phyloP scores from a whole-genome alignment of 1,140 invertebrate species.

The Laupala kohalensis region DNA sequence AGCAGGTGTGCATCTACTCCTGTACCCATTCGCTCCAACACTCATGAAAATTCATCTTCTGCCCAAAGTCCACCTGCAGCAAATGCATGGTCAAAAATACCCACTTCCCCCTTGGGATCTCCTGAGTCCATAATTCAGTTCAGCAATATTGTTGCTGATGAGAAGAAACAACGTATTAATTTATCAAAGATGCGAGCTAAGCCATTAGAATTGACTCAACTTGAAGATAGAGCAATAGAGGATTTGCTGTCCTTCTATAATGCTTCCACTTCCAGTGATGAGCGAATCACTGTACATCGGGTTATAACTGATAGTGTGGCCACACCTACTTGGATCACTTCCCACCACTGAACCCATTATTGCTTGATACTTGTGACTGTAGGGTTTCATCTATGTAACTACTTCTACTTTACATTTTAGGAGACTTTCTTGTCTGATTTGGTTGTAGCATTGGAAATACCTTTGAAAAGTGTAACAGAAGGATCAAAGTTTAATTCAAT shows the following conservation, averaged over 20 bases:
- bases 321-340: constrained; percentile 43
- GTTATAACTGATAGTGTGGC: constrained; percentile 31
- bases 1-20: neutral
- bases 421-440: too few relatives aligned
- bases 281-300: constrained; percentile 46
- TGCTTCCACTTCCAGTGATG: constrained; percentile 40
- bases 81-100: constrained; percentile 9
- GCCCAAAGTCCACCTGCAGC: neutral
- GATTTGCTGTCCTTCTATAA: constrained; percentile 51
- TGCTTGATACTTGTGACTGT: neutral
- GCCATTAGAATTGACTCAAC: constrained; percentile 49
- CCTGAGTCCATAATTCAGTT: constrained; percentile 21
- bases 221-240: constrained; percentile 60
- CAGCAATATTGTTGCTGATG: constrained; percentile 41
- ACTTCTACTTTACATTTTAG: neutral
- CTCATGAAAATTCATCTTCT: neutral
- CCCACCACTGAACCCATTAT: constrained; percentile 7
- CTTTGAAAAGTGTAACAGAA: too few relatives aligned
- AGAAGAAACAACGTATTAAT: constrained; percentile 44
- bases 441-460: too few relatives aligned
- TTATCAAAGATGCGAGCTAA: constrained; percentile 43
- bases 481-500: too few relatives aligned
- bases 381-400: neutral
- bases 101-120: neutral
- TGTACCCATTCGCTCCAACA: neutral